Evolutionary conservation across 2,797 vertebrate genomes (phyloP).

Genomic region (Aphelocoma californica): DNA sequence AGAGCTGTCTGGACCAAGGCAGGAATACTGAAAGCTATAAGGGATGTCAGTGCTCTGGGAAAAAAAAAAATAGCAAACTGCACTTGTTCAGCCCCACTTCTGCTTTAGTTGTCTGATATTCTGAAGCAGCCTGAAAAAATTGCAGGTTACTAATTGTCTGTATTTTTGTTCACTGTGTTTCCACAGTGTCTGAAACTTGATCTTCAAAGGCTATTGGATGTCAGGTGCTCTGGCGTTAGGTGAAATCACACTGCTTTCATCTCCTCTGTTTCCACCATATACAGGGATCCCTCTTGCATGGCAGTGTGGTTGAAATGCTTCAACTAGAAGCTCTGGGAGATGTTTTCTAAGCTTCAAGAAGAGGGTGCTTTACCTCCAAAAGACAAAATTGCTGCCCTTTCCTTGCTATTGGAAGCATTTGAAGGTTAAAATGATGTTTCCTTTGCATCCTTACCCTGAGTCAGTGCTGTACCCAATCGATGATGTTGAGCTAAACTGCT

Average conservation of each 20-base stretch:
- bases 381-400: not conserved
- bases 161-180: not conserved
- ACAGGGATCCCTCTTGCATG: not conserved
- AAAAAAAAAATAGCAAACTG: not conserved
- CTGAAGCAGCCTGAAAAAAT: not conserved
- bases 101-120: not conserved
- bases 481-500: not conserved
- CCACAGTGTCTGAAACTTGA: not conserved
- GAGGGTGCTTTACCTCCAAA: not conserved
- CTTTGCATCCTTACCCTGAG: not conserved
- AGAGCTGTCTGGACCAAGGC: not conserved
- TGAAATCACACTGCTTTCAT: not conserved
- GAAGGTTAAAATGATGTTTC: not conserved
- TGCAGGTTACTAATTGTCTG: not conserved
- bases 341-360: not conserved
- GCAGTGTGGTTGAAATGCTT: not conserved
- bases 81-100: not conserved
- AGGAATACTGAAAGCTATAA: not conserved
- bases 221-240: not conserved
- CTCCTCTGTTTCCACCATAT: not conserved
- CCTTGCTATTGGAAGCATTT: not conserved
- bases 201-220: not conserved
- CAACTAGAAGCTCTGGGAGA: not conserved
- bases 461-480: fast-evolving
- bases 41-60: not conserved